phyloP scores from a whole-genome alignment of 2,888 invertebrate genomes.

The Lasioglossum pauxillum region DNA sequence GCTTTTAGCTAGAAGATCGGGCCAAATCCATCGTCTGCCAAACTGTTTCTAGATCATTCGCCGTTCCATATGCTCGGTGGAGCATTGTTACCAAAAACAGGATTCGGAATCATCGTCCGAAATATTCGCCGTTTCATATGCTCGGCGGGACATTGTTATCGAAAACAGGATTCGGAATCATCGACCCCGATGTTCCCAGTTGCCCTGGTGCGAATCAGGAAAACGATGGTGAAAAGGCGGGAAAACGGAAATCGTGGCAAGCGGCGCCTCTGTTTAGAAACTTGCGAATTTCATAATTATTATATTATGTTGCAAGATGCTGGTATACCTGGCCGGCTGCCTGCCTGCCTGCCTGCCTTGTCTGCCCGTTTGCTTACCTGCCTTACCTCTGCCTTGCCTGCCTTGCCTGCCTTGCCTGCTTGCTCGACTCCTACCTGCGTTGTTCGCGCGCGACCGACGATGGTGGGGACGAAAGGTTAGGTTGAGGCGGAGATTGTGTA shows the following conservation, averaged over 20 bases:
- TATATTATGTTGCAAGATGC: slow-evolving; percentile 82
- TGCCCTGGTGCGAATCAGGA: neutral
- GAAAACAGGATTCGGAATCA: neutral
- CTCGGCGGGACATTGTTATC: neutral
- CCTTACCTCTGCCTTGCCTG: slow-evolving; percentile 48
- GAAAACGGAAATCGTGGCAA: slow-evolving; percentile 64
- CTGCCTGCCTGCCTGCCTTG: slow-evolving; percentile 58
- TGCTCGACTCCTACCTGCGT: slow-evolving; percentile 72
- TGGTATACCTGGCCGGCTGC: slow-evolving; percentile 68
- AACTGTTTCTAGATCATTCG: slow-evolving; percentile 4
- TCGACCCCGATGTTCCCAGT: neutral
- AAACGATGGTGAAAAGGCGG: slow-evolving; percentile 27
- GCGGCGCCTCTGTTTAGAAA: slow-evolving; percentile 78
- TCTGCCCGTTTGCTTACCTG: slow-evolving; percentile 57
- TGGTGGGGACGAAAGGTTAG: slow-evolving; percentile 81
- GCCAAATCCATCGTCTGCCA: neutral
- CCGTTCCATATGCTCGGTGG: neutral
- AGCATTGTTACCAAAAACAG: neutral
- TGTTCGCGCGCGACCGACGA: slow-evolving; percentile 40
- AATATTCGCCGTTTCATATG: neutral
- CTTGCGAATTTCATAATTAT: slow-evolving; percentile 84
- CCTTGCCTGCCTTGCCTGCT: slow-evolving; percentile 42
- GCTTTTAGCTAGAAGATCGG: neutral
- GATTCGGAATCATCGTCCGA: neutral
- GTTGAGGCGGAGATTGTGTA: slow-evolving; percentile 82